Conservation (phyloP, 2,113 vertebrate species). For the Eira barbara region DNA sequence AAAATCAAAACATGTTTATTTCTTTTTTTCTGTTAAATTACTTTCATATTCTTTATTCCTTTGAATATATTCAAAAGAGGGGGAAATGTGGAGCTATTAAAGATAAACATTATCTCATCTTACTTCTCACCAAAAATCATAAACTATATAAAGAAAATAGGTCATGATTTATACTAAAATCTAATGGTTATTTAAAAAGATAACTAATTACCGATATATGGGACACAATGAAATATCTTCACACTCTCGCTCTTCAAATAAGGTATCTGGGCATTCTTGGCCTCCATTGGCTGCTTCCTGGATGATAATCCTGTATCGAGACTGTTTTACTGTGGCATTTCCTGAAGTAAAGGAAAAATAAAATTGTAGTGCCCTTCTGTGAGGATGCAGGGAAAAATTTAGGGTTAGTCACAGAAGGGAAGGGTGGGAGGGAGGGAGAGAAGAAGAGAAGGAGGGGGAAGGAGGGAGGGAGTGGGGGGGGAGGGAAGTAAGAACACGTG, state of each 20-base stretch:
- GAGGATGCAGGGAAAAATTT: not conserved
- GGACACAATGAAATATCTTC: conserved; percentile 90
- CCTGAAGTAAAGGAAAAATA: conserved; percentile 81
- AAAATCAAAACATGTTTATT: not conserved
- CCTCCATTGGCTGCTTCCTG: conserved; percentile 90
- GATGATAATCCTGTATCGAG: conserved; percentile 91
- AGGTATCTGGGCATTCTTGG: conserved; percentile 94
- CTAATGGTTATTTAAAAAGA: not conserved
- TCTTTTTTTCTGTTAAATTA: not conserved
- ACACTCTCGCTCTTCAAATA: conserved; percentile 97
- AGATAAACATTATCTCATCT: not conserved
- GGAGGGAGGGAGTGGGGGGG: not conserved
- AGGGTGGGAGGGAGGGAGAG: not conserved
- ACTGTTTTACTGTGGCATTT: conserved; percentile 90
- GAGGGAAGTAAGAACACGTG: not conserved
- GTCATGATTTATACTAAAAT: not conserved
- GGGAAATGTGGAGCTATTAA: not conserved
- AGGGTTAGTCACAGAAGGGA: not conserved
- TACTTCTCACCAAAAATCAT: not conserved
- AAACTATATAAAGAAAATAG: not conserved
- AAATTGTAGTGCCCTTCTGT: conserved; percentile 14
- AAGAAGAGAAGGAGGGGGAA: too few species aligned
- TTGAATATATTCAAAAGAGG: not conserved
- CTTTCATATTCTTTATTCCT: not conserved
- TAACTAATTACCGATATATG: conserved; percentile 84